Conservation (phyloP, 2,113 vertebrate species). For the Tychaedon coryphoeus region DNA sequence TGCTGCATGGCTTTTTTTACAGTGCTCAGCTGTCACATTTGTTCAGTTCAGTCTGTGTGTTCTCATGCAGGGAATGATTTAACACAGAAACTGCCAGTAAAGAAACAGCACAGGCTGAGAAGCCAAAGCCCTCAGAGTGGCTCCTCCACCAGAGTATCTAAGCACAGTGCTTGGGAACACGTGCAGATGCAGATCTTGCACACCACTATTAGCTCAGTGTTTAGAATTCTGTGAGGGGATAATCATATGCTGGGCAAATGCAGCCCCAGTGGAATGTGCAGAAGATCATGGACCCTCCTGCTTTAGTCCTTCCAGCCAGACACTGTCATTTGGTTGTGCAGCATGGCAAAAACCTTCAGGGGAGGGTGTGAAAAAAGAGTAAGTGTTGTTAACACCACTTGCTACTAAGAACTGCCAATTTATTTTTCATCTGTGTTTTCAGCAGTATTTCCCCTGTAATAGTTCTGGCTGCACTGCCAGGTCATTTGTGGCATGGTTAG, state of each 20-base stretch:
- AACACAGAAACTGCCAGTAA: not conserved
- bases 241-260: not conserved
- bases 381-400: not conserved
- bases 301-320: not conserved
- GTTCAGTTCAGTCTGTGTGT: not conserved
- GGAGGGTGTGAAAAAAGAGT: not conserved
- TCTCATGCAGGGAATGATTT: not conserved
- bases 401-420: not conserved
- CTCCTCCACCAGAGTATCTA: not conserved
- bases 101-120: not conserved
- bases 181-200: rapidly evolving
- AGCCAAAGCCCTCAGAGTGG: not conserved
- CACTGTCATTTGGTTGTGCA: not conserved
- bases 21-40: not conserved
- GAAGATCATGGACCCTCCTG: not conserved
- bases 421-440: not conserved
- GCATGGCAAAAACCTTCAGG: not conserved
- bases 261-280: not conserved
- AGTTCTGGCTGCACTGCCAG: not conserved
- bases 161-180: not conserved
- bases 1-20: not conserved
- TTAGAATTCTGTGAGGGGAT: not conserved
- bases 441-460: not conserved
- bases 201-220: not conserved
- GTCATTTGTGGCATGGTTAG: not conserved